A percentile compares a stretch with the other conserved stretches of the same genome.
These are phyloP conservation scores for Drosophila dives DNA, from an alignment of 2,888 invertebrate species.

Conservation along the genomic window DNA sequence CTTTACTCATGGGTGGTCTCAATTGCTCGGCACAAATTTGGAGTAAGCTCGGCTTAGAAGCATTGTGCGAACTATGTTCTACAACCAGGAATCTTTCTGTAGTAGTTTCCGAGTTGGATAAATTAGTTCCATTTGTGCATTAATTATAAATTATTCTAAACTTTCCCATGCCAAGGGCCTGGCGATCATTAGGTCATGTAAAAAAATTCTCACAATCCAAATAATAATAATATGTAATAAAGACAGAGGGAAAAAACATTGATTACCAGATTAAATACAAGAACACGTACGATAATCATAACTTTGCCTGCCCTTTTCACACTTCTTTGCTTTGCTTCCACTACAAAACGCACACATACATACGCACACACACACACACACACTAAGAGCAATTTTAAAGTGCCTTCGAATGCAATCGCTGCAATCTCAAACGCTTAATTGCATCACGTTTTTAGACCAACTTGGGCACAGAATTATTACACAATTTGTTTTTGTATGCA, in stretches of 20 bases:
- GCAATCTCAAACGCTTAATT: slow-evolving; percentile 70
- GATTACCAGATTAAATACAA: slow-evolving; percentile 66
- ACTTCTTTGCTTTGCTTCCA: slow-evolving; percentile 43
- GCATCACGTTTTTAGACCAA: slow-evolving; percentile 81
- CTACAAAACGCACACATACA: slow-evolving; percentile 5
- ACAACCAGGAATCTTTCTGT: not conserved
- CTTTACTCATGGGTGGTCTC: slow-evolving; percentile 45
- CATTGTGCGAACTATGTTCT: not conserved
- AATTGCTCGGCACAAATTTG: slow-evolving; percentile 21
- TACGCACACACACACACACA: slow-evolving; percentile 7
- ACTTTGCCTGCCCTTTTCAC: slow-evolving; percentile 69
- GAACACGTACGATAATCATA: slow-evolving; percentile 81
- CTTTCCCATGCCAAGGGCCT: slow-evolving; percentile 46
- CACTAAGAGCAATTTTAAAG: slow-evolving; percentile 32
- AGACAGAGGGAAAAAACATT: slow-evolving; percentile 62
- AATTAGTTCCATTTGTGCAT: slow-evolving; percentile 39
- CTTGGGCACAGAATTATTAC: slow-evolving; percentile 72
- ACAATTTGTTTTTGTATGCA: slow-evolving; percentile 62
- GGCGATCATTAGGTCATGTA: slow-evolving; percentile 46
- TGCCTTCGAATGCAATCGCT: slow-evolving; percentile 52
- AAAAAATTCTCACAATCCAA: slow-evolving; percentile 62
- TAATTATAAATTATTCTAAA: slow-evolving; percentile 50
- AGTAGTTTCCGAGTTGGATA: not conserved
- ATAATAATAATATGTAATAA: slow-evolving; percentile 51
- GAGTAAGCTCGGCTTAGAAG: slow-evolving; percentile 34